Percentiles rank a stretch among this genome's conserved stretches.
These are phyloP conservation scores for Salvator merianae DNA, from an alignment of 2,113 vertebrate genomes.

Conservation along the genomic window DNA sequence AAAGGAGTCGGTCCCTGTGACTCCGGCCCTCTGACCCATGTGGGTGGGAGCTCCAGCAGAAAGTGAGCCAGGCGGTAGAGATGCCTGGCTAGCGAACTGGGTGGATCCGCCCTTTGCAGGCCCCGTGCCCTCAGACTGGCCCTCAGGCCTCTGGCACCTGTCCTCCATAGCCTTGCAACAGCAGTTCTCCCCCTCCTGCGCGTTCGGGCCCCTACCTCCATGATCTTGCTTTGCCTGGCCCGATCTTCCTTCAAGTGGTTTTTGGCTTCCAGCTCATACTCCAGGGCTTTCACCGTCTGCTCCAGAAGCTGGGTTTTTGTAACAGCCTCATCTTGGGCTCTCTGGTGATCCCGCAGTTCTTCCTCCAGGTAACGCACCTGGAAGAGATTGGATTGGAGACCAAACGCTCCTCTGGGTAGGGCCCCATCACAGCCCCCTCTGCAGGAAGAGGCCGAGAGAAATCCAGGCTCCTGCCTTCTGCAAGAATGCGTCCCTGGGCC, in stretches of 20 bases:
- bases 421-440: not conserved
- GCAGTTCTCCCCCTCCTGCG: no score
- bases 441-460: not conserved
- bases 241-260: constrained; percentile 84
- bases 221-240: constrained; percentile 82
- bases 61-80: no score
- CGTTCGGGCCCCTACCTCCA: constrained; percentile 82
- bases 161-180: not conserved
- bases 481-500: not conserved
- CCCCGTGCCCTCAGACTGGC: no score
- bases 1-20: no score
- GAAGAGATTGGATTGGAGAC: constrained; percentile 1
- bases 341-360: constrained; percentile 81
- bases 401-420: no score
- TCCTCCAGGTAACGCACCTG: constrained; percentile 84
- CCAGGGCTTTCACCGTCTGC: constrained; percentile 84
- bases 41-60: no score
- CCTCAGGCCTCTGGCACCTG: no score
- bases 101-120: no score
- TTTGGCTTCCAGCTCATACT: constrained; percentile 83
- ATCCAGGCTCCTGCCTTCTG: not conserved
- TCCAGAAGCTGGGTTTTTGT: constrained; percentile 81
- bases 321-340: constrained; percentile 84
- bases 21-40: no score
- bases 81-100: no score